phyloP scores from a whole-genome alignment of 1,140 invertebrate genomes.

The Diachasma alloeum region DNA sequence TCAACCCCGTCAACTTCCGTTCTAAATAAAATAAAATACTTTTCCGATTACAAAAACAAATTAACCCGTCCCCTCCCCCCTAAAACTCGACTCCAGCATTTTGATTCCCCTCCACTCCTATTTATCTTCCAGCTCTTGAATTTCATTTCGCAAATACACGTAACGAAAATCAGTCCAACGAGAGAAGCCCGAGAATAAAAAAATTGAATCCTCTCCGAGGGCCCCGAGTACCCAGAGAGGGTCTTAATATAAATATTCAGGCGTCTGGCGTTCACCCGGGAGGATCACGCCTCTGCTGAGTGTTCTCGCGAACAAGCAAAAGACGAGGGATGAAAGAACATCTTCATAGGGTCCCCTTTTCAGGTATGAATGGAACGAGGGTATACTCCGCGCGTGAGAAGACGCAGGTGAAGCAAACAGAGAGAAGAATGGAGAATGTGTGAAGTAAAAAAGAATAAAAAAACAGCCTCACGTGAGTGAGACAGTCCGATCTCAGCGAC shows the following conservation, averaged over 20 bases:
- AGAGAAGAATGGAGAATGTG: background rate
- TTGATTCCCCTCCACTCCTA: background rate
- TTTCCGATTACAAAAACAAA: too few species aligned
- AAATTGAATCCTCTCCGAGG: background rate
- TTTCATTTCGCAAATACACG: background rate
- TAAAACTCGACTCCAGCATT: background rate
- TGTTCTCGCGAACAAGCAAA: conserved; percentile 3
- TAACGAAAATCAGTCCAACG: background rate
- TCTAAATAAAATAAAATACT: too few species aligned
- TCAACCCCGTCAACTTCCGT: too few species aligned
- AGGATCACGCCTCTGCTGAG: conserved; percentile 6
- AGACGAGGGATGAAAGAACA: conserved; percentile 15
- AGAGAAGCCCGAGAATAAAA: background rate
- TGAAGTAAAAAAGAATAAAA: background rate
- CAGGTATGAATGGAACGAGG: background rate
- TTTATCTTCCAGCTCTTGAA: background rate
- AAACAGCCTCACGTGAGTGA: background rate
- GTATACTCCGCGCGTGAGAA: background rate
- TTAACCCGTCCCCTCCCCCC: too few species aligned
- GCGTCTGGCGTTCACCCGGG: conserved; percentile 8
- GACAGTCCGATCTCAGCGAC: background rate
- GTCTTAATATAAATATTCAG: conserved; percentile 12
- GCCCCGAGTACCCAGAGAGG: background rate
- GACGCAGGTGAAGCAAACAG: background rate
- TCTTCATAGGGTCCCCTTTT: conserved; percentile 18